These are phyloP conservation scores for Drosophila nigrodunni DNA, from an alignment of 1,140 invertebrate genomes.

Conservation along the genomic window DNA sequence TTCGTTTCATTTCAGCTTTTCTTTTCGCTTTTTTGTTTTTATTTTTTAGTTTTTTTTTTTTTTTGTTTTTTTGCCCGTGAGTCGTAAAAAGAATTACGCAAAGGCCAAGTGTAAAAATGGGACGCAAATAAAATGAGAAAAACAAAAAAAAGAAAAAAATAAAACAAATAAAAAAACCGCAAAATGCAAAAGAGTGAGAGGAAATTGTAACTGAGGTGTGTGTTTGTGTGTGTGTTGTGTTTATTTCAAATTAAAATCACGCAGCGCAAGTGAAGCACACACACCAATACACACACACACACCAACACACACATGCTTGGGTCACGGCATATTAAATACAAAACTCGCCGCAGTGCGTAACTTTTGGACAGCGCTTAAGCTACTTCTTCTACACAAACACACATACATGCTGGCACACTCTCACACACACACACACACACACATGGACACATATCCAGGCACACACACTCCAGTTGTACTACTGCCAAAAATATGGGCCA, in stretches of 20 bases:
- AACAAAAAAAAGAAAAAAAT: conserved; percentile 46
- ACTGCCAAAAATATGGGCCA: conserved; percentile 48
- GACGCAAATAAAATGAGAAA: conserved; percentile 52
- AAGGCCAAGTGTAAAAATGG: conserved; percentile 49
- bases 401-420: conserved; percentile 5
- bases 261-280: conserved; percentile 68
- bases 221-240: conserved; percentile 28
- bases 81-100: conserved; percentile 79
- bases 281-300: conserved; percentile 21
- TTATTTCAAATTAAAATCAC: conserved; percentile 82
- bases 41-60: conserved; percentile 3
- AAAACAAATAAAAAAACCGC: conserved; percentile 40
- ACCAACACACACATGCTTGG: conserved; percentile 44
- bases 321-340: conserved; percentile 71
- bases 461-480: background rate
- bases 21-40: conserved; percentile 21
- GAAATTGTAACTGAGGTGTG: conserved; percentile 31
- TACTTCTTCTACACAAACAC: conserved; percentile 30
- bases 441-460: background rate
- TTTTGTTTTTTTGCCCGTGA: conserved; percentile 73
- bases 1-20: conserved; percentile 16
- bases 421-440: conserved; percentile 11
- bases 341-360: conserved; percentile 76
- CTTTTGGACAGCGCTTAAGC: conserved; percentile 58
- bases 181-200: conserved; percentile 35